Evolutionary conservation across 1,140 invertebrate genomes (phyloP).

Genomic region (Episyrphus balteatus): DNA sequence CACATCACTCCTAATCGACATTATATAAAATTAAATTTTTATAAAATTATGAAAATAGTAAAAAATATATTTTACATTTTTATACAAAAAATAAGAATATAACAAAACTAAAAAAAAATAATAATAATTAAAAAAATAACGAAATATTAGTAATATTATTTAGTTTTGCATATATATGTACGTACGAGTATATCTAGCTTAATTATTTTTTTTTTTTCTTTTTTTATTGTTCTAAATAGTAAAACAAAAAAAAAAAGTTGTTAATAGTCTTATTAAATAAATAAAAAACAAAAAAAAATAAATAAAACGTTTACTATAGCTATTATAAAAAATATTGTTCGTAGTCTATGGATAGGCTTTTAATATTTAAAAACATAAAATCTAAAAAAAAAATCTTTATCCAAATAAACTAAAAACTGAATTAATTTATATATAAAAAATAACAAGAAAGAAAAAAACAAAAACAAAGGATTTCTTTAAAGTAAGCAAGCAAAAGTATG

Average conservation of each 20-base stretch:
- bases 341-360: background rate
- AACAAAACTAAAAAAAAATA: background rate
- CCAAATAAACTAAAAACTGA: too few relatives aligned
- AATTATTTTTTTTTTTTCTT: background rate
- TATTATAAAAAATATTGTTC: background rate
- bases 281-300: constrained; percentile 1
- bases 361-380: constrained; percentile 6
- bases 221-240: background rate
- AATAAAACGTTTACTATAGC: constrained; percentile 1
- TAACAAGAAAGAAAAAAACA: background rate
- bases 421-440: too few relatives aligned
- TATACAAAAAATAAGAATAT: background rate
- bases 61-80: too few relatives aligned
- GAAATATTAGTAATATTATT: background rate
- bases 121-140: background rate
- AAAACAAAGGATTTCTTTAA: background rate
- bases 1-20: too few relatives aligned
- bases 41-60: too few relatives aligned
- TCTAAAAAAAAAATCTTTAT: too few relatives aligned
- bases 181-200: constrained; percentile 12
- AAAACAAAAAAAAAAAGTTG: background rate
- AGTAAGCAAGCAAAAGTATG: background rate
- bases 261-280: constrained; percentile 1
- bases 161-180: constrained; percentile 11
- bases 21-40: too few relatives aligned